These are phyloP conservation scores for Electrona antarctica DNA, from an alignment of 2,113 vertebrate species.

Conservation along the genomic window DNA sequence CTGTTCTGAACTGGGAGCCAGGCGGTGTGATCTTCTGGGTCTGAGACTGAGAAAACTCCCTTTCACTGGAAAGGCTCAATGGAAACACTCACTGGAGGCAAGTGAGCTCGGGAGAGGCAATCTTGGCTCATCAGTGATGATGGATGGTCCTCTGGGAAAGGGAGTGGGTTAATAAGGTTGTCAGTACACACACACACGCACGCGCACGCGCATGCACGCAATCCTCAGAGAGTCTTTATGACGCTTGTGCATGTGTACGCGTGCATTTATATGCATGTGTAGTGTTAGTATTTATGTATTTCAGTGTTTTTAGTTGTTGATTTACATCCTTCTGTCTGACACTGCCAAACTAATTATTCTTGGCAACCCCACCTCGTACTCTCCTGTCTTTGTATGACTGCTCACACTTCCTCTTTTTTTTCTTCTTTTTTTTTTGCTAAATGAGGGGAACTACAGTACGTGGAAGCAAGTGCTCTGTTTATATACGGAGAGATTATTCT, in stretches of 20 bases:
- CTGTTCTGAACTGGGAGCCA: conserved; percentile 23
- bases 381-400: neutral
- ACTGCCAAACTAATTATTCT: neutral
- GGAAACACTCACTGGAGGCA: conserved; percentile 36
- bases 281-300: neutral
- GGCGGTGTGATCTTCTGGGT: conserved; percentile 32
- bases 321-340: neutral
- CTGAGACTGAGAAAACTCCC: conserved; percentile 53
- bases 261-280: conserved; percentile 14
- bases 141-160: conserved; percentile 43
- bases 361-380: conserved; percentile 3
- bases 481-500: conserved; percentile 40
- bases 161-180: conserved; percentile 42
- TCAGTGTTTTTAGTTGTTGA: conserved; percentile 4
- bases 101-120: conserved; percentile 15
- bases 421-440: neutral
- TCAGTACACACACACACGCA: conserved; percentile 8
- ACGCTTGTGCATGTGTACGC: conserved; percentile 1
- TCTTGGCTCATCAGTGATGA: conserved; percentile 40
- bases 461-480: conserved; percentile 27
- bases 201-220: too few relatives aligned
- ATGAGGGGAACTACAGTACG: neutral
- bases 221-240: neutral
- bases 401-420: neutral
- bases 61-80: conserved; percentile 18